These are phyloP conservation scores for Arctia plantaginis DNA, from an alignment of 2,888 invertebrate genomes.

Conservation along the genomic window DNA sequence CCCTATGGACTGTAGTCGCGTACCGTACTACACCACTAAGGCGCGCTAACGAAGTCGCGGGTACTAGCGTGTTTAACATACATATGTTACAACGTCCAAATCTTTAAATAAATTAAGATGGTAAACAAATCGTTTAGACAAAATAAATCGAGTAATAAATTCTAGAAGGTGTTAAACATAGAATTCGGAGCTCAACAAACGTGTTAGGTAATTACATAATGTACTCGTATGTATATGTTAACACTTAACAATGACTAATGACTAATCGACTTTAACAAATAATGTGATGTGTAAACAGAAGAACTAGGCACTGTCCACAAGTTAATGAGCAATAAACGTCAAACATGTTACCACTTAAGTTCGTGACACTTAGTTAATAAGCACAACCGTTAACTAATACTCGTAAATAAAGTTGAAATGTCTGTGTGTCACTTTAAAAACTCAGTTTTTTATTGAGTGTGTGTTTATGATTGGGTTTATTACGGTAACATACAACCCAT, in stretches of 20 bases:
- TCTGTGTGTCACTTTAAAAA: too few relatives aligned
- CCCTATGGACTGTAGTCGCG: too few relatives aligned
- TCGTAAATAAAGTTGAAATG: too few relatives aligned
- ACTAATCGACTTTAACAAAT: not conserved
- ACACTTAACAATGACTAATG: not conserved
- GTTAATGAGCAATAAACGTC: not conserved
- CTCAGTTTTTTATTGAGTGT: too few relatives aligned
- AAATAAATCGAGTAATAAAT: too few relatives aligned
- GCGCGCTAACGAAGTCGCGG: too few relatives aligned
- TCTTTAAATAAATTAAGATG: not conserved
- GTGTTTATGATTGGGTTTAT: too few relatives aligned
- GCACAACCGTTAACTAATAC: not conserved
- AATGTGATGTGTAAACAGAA: not conserved
- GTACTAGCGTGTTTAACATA: too few relatives aligned
- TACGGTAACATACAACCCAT: too few relatives aligned
- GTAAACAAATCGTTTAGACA: too few relatives aligned
- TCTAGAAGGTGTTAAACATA: too few relatives aligned
- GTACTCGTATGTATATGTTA: not conserved
- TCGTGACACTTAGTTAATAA: not conserved
- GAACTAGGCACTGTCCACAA: not conserved
- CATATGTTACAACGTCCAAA: not conserved
- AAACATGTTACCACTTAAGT: not conserved
- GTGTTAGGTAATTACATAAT: not conserved
- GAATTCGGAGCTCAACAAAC: not conserved
- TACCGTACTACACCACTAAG: too few relatives aligned